phyloP scores from a whole-genome alignment of 2,797 vertebrate species.

The Pseudochirops corinnae region DNA sequence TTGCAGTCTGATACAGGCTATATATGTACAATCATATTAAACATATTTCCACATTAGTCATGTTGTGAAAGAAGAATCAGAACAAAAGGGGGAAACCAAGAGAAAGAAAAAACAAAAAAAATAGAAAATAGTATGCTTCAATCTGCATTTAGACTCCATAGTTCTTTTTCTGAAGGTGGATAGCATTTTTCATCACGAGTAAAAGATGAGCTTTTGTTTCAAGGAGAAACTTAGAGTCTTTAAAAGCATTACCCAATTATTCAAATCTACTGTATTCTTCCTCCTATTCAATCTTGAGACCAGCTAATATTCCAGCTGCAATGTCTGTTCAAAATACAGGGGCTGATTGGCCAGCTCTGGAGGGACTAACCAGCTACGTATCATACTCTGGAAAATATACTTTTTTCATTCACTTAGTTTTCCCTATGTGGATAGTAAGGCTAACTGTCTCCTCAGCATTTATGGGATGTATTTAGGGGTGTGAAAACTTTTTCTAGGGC shows the following conservation, averaged over 20 bases:
- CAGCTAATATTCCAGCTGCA: neutral
- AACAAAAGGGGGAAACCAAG: too few relatives aligned
- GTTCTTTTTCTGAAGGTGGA: too few relatives aligned
- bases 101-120: too few relatives aligned
- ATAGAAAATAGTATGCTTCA: too few relatives aligned
- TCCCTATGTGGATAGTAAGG: neutral
- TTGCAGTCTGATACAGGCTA: too few relatives aligned
- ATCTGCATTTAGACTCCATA: too few relatives aligned
- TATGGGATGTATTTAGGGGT: neutral
- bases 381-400: neutral
- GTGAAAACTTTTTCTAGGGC: neutral
- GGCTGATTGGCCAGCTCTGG: neutral
- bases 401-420: neutral
- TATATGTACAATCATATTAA: too few relatives aligned
- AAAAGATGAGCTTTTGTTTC: neutral
- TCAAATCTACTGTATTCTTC: neutral
- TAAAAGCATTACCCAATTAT: neutral
- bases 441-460: neutral
- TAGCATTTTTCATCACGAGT: too few relatives aligned
- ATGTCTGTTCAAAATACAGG: neutral
- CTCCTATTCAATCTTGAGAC: neutral
- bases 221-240: neutral
- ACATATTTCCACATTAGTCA: too few relatives aligned
- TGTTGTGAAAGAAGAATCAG: too few relatives aligned
- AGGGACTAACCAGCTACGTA: neutral